Base-by-base conservation (phyloP, 2,113 vertebrate genomes). In the Poeciliopsis retropinna region DNA sequence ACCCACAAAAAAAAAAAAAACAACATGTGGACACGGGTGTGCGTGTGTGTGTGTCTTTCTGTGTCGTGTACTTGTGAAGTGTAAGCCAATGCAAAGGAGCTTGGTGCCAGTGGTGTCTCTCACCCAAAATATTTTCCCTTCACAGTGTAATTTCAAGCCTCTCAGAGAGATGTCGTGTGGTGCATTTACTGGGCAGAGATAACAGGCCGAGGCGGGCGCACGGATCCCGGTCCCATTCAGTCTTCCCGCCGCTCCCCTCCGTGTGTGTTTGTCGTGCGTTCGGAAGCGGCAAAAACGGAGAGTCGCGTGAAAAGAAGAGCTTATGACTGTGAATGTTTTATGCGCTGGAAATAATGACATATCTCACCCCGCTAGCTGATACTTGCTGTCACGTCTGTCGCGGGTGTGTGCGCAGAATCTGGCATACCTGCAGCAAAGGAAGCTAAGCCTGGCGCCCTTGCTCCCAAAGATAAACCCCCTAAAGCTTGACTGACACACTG, bases 401-500 rank as follows among this genome's bases (percentile, higher is more conserved):
- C 67, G 62, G 72, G 78, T 79, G 78, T 79, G 74, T 81, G 65
- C 65, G 54, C 81, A 71, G 83, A 89, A 87, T 91, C 75, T 79
- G 72, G 72, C 51, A 27, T 84, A 72, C 76, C 73, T 54, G 70
- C 79, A 81, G 85, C 76, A 87, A 73, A 90, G 86, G 65, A 85
- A 69, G 78, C 83, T 91, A 81, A 91, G 76, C 85, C 85, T 75
- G 73, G 74, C 88, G 87, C 83, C 75, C 85, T 85, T 79, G 78
- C 81, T 85, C 83, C 39, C 68, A 70, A 66, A 88, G 89, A 91
- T 89, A 93, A 88, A 80, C 80, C 62, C 62, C 60, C 60, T 67
- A 88, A 90, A 93, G 90, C 92, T 81, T 90, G 90, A 93, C 85
- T 91, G 91, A 84, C 90, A 88, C 76, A 31, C 65, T 78, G 83